A percentile compares a stretch with the other conserved stretches of the same genome.
These are phyloP conservation scores for Pantherophis vulpinus DNA, from an alignment of 2,797 vertebrate species.

Conservation along the genomic window DNA sequence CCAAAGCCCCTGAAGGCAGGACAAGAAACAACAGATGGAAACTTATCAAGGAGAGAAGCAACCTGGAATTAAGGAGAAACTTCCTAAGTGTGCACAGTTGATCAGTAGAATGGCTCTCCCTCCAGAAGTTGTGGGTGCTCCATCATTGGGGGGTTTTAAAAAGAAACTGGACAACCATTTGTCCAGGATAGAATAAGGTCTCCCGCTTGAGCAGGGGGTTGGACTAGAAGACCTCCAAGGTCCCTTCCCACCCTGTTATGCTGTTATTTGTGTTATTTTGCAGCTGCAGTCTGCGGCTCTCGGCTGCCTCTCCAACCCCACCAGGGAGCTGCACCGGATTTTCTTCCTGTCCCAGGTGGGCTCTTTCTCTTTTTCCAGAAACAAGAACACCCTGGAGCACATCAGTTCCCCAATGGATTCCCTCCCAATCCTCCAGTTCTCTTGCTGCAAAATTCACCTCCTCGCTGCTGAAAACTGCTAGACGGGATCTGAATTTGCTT, in stretches of 20 bases:
- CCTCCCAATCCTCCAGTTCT: not conserved
- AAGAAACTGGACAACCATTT: not conserved
- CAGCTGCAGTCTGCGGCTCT: constrained; percentile 9
- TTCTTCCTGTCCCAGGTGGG: not conserved
- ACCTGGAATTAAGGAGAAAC: not conserved
- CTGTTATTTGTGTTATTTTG: not conserved
- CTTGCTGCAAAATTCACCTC: not conserved
- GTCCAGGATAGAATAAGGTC: not conserved
- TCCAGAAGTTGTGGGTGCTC: not conserved
- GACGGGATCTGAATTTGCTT: not conserved
- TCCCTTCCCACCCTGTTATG: not conserved
- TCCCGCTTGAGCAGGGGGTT: not conserved
- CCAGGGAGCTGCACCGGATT: not conserved
- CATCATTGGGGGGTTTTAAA: not conserved
- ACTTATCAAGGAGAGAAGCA: not conserved
- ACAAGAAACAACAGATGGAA: not conserved
- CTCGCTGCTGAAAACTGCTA: not conserved
- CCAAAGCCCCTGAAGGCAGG: no score
- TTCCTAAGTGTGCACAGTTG: not conserved
- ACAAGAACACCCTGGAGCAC: not conserved
- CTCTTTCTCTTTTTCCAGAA: not conserved
- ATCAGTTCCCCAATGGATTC: not conserved
- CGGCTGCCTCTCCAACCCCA: not conserved
- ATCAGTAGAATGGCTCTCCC: not conserved
- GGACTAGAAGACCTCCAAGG: not conserved